phyloP scores from a whole-genome alignment of 1,140 invertebrate genomes.

The Oreohelix idahoensis region DNA sequence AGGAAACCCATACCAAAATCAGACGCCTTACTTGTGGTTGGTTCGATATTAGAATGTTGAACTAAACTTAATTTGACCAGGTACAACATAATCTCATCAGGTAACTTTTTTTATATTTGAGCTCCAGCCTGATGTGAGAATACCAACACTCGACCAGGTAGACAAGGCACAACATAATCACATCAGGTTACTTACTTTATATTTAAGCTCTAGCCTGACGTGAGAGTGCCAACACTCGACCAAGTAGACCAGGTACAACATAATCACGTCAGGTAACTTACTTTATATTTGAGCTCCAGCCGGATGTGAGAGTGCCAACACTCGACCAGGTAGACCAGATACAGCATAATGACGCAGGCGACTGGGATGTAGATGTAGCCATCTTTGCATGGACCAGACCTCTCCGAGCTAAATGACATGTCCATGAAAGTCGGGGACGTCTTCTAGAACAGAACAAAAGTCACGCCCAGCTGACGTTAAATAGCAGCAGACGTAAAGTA shows the following conservation, averaged over 20 bases:
- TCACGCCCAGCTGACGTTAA: too few species aligned
- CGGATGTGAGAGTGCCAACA: conserved; percentile 83
- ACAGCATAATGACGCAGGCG: conserved; percentile 85
- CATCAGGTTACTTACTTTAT: conserved; percentile 73
- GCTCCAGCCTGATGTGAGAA: too few species aligned
- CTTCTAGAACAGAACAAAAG: too few species aligned
- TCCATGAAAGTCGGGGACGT: background rate
- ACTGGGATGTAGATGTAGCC: conserved; percentile 90
- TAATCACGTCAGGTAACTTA: conserved; percentile 54
- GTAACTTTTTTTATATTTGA: too few species aligned
- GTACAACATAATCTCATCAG: too few species aligned
- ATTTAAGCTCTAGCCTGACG: conserved; percentile 78
- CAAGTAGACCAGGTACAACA: conserved; percentile 75
- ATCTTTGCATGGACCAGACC: conserved; percentile 82
- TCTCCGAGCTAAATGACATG: background rate
- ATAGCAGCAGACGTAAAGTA: too few species aligned
- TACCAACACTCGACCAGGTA: too few species aligned
- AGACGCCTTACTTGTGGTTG: too few species aligned
- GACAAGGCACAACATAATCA: too few species aligned
- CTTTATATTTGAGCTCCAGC: conserved; percentile 80
- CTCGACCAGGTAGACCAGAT: conserved; percentile 88
- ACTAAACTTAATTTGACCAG: too few species aligned
- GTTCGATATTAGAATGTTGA: too few species aligned
- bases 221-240: conserved; percentile 88
- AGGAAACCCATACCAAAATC: too few species aligned